These are phyloP conservation scores for Sapajus apella DNA, from an alignment of 2,113 vertebrate species.

Conservation along the genomic window DNA sequence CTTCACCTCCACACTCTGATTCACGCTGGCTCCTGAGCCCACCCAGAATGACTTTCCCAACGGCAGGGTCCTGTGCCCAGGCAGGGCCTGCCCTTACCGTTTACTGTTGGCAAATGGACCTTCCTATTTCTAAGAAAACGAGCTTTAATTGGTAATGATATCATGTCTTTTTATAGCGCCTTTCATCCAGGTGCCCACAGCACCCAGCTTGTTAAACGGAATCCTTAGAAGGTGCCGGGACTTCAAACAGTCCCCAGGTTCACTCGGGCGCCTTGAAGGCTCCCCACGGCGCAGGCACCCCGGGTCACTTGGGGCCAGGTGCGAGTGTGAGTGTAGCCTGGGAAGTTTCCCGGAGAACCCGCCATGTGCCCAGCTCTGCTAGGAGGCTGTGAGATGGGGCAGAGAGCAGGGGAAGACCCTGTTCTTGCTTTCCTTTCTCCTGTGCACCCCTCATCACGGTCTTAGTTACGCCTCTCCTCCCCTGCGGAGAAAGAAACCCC, in stretches of 20 bases:
- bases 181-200: constrained; percentile 48
- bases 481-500: background rate
- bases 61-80: background rate
- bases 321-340: background rate
- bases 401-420: background rate
- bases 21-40: constrained; percentile 13
- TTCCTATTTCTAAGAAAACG: constrained; percentile 68
- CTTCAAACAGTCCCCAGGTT: constrained; percentile 52
- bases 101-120: constrained; percentile 56
- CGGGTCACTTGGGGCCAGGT: background rate
- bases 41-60: background rate
- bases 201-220: constrained; percentile 30
- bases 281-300: constrained; percentile 12
- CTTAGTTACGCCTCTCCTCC: background rate
- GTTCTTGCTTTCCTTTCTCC: background rate
- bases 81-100: background rate
- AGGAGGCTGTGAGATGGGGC: background rate
- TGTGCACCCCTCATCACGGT: background rate
- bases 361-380: background rate
- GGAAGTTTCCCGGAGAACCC: background rate
- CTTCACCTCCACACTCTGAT: background rate
- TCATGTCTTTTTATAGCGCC: constrained; percentile 12
- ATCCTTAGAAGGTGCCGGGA: constrained; percentile 50
- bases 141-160: constrained; percentile 63
- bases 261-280: constrained; percentile 32